Evolutionary conservation across 2,797 vertebrate genomes (phyloP), one percentile per base, ranked within the genome.

Genomic region (Chelmon rostratus): DNA sequence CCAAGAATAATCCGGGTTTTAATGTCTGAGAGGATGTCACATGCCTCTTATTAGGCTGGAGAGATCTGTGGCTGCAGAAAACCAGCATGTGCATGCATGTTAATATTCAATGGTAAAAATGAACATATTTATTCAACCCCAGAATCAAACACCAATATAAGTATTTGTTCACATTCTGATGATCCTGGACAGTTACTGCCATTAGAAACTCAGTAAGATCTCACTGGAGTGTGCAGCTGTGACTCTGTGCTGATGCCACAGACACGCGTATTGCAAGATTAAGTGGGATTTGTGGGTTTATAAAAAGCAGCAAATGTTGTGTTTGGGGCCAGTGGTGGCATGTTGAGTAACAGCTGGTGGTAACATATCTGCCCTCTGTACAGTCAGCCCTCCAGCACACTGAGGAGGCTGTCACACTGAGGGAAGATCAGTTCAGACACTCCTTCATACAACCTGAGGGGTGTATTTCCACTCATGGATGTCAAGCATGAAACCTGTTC

Each of bases 281-380:
- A 77, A 83, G 56, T 65, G 25, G 81, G 78, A 88, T 91, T 88
- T 86, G 59, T 58, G 6, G 4, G 65, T 83, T 81, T 83, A 85
- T 87, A 74, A 88, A 90, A 88, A 86, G 68, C 80, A 79, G 46
- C 77, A 78, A 73, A 42, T 73, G 33, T 50, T 82, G 58, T 70
- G 64, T 63, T 5, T 13, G 23, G 49, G 77, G 46, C 67, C 58
- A 52, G 65, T 3, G 33, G 53, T 62, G 38, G 6, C 70, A 50
- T 25, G 79, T 33, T 61, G 49, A 65, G 46, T 7, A 83, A 85
- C 82, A 81, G 77, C 83, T 86, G 85, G 76, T 59, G 69, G 58
- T 52, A 72, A 73, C 64, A 70, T 74, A 81, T 69, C 78, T 21
- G 50, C 59, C 46, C 46, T 73, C 3, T 56, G 57, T 4, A 28